A percentile compares a stretch with the other conserved stretches of the same genome.
Conservation (phyloP, 2,797 vertebrate species). For the Tenualosa thibaudeaui region DNA sequence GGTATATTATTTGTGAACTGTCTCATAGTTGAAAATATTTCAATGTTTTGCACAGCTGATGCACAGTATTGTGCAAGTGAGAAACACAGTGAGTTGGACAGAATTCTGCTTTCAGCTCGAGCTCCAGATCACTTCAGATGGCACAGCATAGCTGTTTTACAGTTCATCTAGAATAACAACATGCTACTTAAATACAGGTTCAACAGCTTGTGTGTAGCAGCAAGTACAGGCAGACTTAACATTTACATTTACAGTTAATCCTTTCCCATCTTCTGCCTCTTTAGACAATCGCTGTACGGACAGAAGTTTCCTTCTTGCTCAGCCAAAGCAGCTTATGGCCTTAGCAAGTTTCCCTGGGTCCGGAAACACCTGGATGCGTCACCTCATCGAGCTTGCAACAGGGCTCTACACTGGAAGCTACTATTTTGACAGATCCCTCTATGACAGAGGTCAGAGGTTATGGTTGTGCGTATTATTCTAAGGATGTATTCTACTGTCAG, state of each 20-base stretch:
- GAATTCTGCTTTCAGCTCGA: neutral
- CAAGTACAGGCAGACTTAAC: neutral
- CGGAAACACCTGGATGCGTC: neutral
- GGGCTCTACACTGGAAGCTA: neutral
- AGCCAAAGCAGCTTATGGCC: slow-evolving; percentile 74
- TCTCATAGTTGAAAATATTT: too few relatives aligned
- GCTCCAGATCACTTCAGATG: neutral
- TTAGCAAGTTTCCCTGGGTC: slow-evolving; percentile 77
- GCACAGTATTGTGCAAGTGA: neutral
- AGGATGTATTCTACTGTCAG: neutral
- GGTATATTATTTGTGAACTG: too few relatives aligned
- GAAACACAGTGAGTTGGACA: neutral
- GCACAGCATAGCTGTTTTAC: too few relatives aligned
- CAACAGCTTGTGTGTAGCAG: neutral
- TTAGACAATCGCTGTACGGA: slow-evolving; percentile 83
- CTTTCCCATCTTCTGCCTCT: neutral
- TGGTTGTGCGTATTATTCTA: neutral
- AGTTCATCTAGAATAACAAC: too few relatives aligned
- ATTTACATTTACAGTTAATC: neutral
- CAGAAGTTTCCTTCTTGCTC: slow-evolving; percentile 74
- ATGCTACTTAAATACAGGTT: too few relatives aligned
- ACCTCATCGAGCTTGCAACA: neutral
- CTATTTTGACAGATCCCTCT: neutral
- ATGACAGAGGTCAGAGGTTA: neutral
- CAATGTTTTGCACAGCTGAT: neutral